A percentile compares a stretch with the other conserved stretches of the same genome.
Conservation (phyloP, 2,888 invertebrate species). For the Lithodes maja region DNA sequence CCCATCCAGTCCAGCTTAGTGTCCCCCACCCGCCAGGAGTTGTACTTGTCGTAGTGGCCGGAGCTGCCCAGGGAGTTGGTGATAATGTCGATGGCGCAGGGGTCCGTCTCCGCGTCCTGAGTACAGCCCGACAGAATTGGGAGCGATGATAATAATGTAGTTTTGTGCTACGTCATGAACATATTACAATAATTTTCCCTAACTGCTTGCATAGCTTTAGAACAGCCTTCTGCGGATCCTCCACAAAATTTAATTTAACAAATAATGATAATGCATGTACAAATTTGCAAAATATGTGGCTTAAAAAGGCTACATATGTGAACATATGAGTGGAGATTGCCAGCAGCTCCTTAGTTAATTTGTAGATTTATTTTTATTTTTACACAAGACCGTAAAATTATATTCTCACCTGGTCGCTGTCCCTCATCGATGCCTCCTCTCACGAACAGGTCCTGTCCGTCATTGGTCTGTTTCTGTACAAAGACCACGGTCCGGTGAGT, state of each 20-base stretch:
- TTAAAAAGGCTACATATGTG: too few species aligned
- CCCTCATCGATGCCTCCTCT: constrained; percentile 74
- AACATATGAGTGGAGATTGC: too few species aligned
- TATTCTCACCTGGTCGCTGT: constrained; percentile 68
- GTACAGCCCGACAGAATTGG: constrained; percentile 38
- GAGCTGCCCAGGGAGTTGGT: constrained; percentile 63
- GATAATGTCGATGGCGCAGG: constrained; percentile 68
- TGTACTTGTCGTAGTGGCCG: constrained; percentile 70
- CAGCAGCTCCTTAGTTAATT: neutral
- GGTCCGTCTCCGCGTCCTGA: constrained; percentile 59
- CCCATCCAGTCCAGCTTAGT: constrained; percentile 70
- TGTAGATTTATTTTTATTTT: neutral
- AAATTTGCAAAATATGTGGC: neutral
- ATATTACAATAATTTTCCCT: too few species aligned
- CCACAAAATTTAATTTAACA: too few species aligned
- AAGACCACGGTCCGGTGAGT: constrained; percentile 74
- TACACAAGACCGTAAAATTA: neutral
- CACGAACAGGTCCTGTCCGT: constrained; percentile 76
- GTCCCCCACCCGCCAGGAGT: constrained; percentile 70
- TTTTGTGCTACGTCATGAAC: too few species aligned
- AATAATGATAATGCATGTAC: neutral
- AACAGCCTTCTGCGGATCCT: too few species aligned
- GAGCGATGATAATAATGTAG: too few species aligned
- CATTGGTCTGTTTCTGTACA: constrained; percentile 73
- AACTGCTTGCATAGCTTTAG: too few species aligned